Base-by-base conservation (phyloP, 1,140 invertebrate genomes). In the Drosophila pachea region DNA sequence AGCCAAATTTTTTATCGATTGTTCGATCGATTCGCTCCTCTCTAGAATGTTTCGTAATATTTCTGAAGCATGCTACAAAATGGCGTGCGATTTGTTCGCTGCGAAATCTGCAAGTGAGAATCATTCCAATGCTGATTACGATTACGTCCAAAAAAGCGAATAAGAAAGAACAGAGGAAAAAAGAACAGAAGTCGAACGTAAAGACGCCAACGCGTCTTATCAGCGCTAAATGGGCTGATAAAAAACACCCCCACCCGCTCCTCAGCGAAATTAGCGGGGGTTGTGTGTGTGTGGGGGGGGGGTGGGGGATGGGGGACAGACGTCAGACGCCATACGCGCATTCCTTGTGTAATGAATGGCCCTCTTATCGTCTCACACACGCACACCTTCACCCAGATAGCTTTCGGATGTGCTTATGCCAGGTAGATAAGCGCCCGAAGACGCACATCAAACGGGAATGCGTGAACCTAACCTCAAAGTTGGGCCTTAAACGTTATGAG, bases 81-180 rank as follows among this genome's bases (percentile, higher is more conserved):
- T 76, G 73, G 73, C 77, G 77, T 82, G 68, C 53, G 77, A 81
- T 76, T 82, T 81, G 73, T 81, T 61, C 56, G 73, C 73, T 73
- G 69, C 54, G 56, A 79, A 79, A 79, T 81, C 77, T 79, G 77
- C 69, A 79, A 79, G 49, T 79, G 61, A 52, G 66, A 79, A 68
- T 40, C 50, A 67, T 66, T 67, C 55, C 50, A 68, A 72, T 55
- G 56, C 56, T 61, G 68, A 72, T 72, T 72, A 72, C 50, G 64
- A 65, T 65, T 69, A 64, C 47, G 45, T 47, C 58, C n/a, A 36
- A 60, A 31, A 45, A 58, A 12, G 45, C 35, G 31, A 54, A 48
- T 7, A 33, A 9, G 64, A 70, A 74, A 31, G 7, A 36, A 72
- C 8, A 16, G 5, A 45, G 16, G 2, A 45, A 16, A 22, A 0